phyloP scores from a whole-genome alignment of 2,797 vertebrate genomes.

The Gambusia yucatana region DNA sequence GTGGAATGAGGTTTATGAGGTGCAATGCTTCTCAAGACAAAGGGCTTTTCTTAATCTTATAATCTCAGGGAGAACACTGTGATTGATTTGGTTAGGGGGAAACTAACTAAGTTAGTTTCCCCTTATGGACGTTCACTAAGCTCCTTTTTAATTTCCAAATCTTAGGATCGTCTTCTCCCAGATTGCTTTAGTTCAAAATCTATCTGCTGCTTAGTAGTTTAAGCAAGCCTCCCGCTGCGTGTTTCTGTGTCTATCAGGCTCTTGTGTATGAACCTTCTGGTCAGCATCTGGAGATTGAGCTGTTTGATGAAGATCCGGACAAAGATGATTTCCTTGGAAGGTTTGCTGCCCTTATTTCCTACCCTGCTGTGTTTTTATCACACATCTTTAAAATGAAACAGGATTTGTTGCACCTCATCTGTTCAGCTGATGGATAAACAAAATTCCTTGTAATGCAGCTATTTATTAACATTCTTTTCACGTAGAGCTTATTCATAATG shows the following conservation, averaged over 20 bases:
- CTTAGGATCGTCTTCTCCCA: background rate
- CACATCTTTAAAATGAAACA: slow-evolving; percentile 2
- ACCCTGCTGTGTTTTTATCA: slow-evolving; percentile 17
- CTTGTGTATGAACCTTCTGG: slow-evolving; percentile 93
- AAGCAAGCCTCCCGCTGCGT: slow-evolving; percentile 14
- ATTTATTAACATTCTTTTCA: background rate
- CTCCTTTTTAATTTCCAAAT: background rate
- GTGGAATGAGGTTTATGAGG: slow-evolving; percentile 98
- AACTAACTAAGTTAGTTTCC: background rate
- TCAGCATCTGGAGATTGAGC: slow-evolving; percentile 94
- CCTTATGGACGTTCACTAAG: background rate
- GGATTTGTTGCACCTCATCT: slow-evolving; percentile 3
- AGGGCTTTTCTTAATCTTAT: background rate
- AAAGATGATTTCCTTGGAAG: slow-evolving; percentile 98
- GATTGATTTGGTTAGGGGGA: background rate
- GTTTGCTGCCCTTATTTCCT: slow-evolving; percentile 70
- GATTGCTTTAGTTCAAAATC: slow-evolving; percentile 2
- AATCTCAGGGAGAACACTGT: background rate
- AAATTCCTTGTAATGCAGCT: background rate
- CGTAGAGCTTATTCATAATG: slow-evolving; percentile 8
- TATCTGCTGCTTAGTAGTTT: slow-evolving; percentile 22
- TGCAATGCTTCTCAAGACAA: slow-evolving; percentile 46
- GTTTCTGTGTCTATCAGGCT: slow-evolving; percentile 77
- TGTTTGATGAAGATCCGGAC: slow-evolving; percentile 99
- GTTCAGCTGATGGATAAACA: background rate